Evolutionary conservation across 2,113 vertebrate species (phyloP).

Genomic region (Sinocyclocheilus rhinocerous): DNA sequence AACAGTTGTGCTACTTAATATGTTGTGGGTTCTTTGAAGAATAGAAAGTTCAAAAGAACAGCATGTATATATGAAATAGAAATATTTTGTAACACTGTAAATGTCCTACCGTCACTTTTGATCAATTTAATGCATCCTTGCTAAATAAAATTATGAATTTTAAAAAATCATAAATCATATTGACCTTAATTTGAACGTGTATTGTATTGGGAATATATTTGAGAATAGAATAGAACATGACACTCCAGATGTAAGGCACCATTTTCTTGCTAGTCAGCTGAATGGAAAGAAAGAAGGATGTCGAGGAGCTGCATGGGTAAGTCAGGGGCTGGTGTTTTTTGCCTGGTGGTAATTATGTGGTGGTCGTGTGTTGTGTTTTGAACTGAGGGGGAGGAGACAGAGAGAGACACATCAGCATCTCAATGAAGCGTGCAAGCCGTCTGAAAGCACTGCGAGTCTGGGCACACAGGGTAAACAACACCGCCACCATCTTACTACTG

Average conservation of each 20-base stretch:
- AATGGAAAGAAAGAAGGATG: background rate
- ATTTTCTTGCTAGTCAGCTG: background rate
- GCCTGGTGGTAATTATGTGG: background rate
- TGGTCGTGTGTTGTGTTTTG: conserved; percentile 39
- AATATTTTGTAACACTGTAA: background rate
- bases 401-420: conserved; percentile 53
- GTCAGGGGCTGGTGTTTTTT: background rate
- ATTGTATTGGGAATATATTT: background rate
- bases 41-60: background rate
- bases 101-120: background rate
- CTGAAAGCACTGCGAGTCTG: conserved; percentile 41
- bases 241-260: background rate
- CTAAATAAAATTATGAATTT: background rate
- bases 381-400: conserved; percentile 56
- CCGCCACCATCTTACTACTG: conserved; percentile 52
- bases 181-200: no score
- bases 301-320: background rate
- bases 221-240: background rate
- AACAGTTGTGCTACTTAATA: background rate
- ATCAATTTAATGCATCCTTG: background rate
- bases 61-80: background rate
- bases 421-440: conserved; percentile 49
- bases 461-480: conserved; percentile 62
- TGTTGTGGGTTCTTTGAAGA: background rate
- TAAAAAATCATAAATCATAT: no score